Evolutionary conservation across 2,113 vertebrate species (phyloP), one percentile per base, ranked within the genome.

Genomic region (Tinamus guttatus): DNA sequence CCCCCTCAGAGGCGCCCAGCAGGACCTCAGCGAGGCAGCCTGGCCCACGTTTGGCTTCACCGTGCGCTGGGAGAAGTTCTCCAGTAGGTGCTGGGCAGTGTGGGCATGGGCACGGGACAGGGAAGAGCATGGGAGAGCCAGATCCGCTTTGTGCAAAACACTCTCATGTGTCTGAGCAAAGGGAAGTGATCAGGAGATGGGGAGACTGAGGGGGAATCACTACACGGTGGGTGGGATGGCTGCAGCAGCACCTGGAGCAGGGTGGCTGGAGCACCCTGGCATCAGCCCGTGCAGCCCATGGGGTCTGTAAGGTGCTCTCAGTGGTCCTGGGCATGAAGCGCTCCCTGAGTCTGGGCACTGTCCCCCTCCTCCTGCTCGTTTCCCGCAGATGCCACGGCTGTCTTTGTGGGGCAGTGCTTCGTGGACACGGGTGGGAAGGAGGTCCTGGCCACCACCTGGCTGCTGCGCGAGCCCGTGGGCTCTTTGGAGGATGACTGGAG

Each of bases 21-120:
- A 96, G 54, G 83, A 92, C 56, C 83, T n/a, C 4, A 2, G 36
- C 0, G 73, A 92, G 27, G 86, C 67, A 11, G 68, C 25, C 13
- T 90, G 96, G 91, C 81, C 94, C 64, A 94, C 93, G 13, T 96
- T 96, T 0, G 89, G 76, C 83, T 95, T 96, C 77, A 78, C 45
- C 0, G 84, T 95, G 40, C 83, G 2, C 89, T 95, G 96, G 96
- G 89, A 96, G 17, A 93, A 58, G 27, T 96, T 96, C 81, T 96
- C 96, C 69, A 96, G 94, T 95, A 89, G 95, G 96, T 92, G n/a
- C 40, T 78, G 76, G 40, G 43, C 27, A 9, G 20, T 1, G 17
- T 15, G 30, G 30, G 54, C 28, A 18, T 5, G 54, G 28, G 54
- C 28, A 16, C 8, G 28, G 28, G 16, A 28, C 12, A 18, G 54